Base-by-base conservation (phyloP, 2,113 vertebrate species). In the Colistium nudipinnis region DNA sequence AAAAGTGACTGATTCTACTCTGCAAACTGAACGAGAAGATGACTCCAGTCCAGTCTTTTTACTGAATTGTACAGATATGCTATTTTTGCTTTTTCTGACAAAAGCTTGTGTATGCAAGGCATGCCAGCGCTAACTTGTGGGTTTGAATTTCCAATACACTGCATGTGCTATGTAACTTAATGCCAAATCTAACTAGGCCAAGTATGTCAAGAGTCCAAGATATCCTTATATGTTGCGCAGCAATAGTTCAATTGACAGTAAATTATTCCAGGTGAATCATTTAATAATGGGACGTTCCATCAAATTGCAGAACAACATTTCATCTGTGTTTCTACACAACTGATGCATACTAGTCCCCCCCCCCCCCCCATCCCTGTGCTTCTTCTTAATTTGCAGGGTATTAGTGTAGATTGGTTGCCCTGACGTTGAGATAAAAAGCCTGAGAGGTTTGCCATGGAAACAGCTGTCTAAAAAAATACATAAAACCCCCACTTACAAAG, bases 391-490 rank as follows among this genome's bases (percentile, higher is more conserved):
- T 82, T 69, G 9, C 30, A 48, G 60, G 70, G 81, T 78, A 90
- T 87, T 84, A 84, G 76, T 49, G 74, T 70, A 84, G 89, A 81
- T 89, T 83, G 86, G 76, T 74, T 51, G 56, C 69, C 78, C 60
- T 82, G 90, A 90, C 62, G 49, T 68, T 28, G 44, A 74, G 79
- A 85, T 85, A 86, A 87, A 89, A 90, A 83, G 77, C 78, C 81
- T 71, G 77, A 74, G 82, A 88, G 79, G 74, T 83, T 72, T 70
- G 27, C 53, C 62, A 41, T 84, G 78, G 66, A 83, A 87, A 87
- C 82, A 81, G 85, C 80, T 86, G 85, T 87, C 86, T 71, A 84
- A 78, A 81, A 85, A 53, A 85, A 80, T 52, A 65, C 27, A 76
- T 61, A 49, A 86, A 81, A 60, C 49, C 57, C 49, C 31, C 38